Evolutionary conservation across 2,797 vertebrate species (phyloP).

Genomic region (Acestrorhynchus altus): DNA sequence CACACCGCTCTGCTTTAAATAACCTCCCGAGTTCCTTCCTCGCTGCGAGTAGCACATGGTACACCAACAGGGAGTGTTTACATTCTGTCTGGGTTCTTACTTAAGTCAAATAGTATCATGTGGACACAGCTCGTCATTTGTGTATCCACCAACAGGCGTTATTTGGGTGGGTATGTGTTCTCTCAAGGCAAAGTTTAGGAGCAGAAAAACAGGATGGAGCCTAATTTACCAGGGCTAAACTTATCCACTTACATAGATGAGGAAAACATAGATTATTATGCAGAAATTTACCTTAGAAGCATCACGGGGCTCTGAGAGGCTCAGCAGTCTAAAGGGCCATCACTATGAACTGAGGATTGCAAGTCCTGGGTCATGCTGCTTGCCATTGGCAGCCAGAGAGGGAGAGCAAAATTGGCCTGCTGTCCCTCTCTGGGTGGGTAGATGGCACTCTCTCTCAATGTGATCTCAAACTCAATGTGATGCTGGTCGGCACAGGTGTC

Average conservation of each 20-base stretch:
- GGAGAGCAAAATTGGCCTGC: no score
- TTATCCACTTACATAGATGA: neutral
- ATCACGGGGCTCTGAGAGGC: no score
- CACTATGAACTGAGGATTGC: no score
- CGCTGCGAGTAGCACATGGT: constrained; percentile 1
- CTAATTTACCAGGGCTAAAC: neutral
- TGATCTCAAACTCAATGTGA: no score
- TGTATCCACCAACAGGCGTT: neutral
- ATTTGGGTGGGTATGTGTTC: neutral
- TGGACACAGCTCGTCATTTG: neutral
- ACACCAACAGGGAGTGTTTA: constrained; percentile 15
- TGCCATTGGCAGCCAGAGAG: no score
- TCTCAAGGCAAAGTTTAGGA: neutral
- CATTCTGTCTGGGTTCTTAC: constrained; percentile 15
- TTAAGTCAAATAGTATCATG: constrained; percentile 11
- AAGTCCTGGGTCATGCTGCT: no score
- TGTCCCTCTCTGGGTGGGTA: no score
- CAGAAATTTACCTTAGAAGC: no score
- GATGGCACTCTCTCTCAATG: no score
- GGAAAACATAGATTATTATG: no score
- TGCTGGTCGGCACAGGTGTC: no score
- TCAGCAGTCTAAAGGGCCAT: no score
- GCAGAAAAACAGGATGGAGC: neutral
- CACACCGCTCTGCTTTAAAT: constrained; percentile 13
- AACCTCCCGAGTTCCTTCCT: neutral